Evolutionary conservation across 2,888 invertebrate genomes (phyloP), one percentile per base, ranked within the genome.

Genomic region (Desoria tigrina): DNA sequence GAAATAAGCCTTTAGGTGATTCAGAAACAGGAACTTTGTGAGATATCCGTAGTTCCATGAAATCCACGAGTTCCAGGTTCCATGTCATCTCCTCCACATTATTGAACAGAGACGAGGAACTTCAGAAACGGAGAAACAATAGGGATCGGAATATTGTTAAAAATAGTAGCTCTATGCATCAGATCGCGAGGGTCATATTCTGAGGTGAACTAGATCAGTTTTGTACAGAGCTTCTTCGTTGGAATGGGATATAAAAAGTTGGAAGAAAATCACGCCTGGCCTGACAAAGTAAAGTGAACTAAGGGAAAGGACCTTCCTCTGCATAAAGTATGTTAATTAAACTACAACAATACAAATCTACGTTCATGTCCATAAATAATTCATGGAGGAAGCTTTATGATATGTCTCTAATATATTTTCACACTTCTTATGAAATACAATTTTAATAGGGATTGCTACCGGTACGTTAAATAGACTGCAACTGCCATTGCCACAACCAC

Each of bases 281-380:
- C 32, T 32, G 32, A 32, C 32, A 32, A 32, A 32, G 32, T 32
- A 32, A 32, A 32, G 32, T 32, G 32, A 32, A 32, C 32, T 32
- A 32, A 49, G 42, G 42, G 45, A 45, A 27, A 42, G 23, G 23
- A 42, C 62, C 45, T 53, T 61, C 53, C 61, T 56, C 60, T 37
- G 70, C 70, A 70, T 70, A 70, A 67, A 67, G 58, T 65, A 62
- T 65, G 65, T 67, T 70, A 70, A 70, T 70, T 70, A 70, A 66
- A 66, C 57, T 57, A 42, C 53, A 64, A 65, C 60, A 61, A 65
- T 57, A 63, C 50, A 32, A 28, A 64, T 26, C 21, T 49, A 39
- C 49, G 70, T 64, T 66, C 70, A 70, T 70, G 70, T 63, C 56
- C 57, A 67, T 70, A 63, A 67, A 70, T 70, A 55, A 70, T 70